Base-by-base conservation (phyloP, 2,797 vertebrate genomes). In the Acanthopagrus latus region DNA sequence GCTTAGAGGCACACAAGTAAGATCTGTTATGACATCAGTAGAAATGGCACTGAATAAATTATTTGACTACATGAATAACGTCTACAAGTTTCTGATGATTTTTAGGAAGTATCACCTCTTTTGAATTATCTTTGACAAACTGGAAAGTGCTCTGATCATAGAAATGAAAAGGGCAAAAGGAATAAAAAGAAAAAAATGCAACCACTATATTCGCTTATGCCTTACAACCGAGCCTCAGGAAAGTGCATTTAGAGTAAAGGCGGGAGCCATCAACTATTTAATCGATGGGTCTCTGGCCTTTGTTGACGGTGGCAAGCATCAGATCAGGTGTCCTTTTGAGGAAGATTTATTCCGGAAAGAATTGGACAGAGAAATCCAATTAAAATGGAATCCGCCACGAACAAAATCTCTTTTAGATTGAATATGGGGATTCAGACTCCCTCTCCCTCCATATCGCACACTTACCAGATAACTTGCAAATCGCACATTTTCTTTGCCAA, bases 351-450 rank as follows among this genome's bases (percentile, higher is more conserved):
- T 76, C 78, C 57, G 62, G 73, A 58, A 84, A 74, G 83, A 78
- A 79, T 47, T 23, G 75, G 65, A 86, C 80, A 51, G 62, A 78
- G 76, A 83, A 92, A 91, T 91, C 84, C 91, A 91, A 91, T 93
- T 91, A 90, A 87, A 91, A 79, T 86, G 9, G 78, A 91, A 79
- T 86, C 80, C 90, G 88, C 88, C 88, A 75, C 71, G 80, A 80
- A 48, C 73, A 38, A 80, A 82, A 81, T 83, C 78, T 83, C 71
- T 55, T 33, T 82, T 60, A 81, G 83, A 90, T 87, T 87, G 82
- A 90, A 91, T 78, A 38, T 50, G 51, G 64, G 71, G 70, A 77
- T 81, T 67, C 74, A 70, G 59, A 67, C 71, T 77, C 74, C 41
- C 20, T 62, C 65, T 76, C 18, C 67, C 75, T 78, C 64, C 59